Conservation (phyloP, 2,888 invertebrate genomes). For the Phasia obesa region DNA sequence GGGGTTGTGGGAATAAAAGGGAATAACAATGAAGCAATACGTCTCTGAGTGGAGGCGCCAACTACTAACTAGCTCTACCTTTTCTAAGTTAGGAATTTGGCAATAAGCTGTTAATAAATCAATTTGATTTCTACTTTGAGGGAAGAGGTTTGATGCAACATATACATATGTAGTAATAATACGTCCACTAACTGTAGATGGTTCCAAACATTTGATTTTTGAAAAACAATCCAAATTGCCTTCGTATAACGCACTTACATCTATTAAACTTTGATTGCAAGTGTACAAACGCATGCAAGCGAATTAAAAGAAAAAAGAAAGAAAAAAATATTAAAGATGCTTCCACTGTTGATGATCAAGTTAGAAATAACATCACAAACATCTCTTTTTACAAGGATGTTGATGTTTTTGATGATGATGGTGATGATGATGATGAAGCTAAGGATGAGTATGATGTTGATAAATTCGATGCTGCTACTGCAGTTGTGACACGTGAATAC, state of each 20-base stretch:
- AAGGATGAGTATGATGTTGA: slow-evolving; percentile 20
- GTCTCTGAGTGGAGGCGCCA: too few species aligned
- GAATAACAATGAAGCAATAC: too few species aligned
- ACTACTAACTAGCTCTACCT: too few species aligned
- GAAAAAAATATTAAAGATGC: slow-evolving; percentile 31
- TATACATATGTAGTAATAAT: too few species aligned
- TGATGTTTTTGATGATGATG: slow-evolving; percentile 53
- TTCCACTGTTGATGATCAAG: slow-evolving; percentile 33
- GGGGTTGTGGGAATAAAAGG: too few species aligned
- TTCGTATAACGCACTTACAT: slow-evolving; percentile 3
- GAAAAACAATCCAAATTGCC: background rate
- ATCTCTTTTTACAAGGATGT: slow-evolving; percentile 30
- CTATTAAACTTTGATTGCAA: slow-evolving; percentile 32
- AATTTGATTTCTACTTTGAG: too few species aligned
- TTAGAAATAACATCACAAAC: slow-evolving; percentile 39
- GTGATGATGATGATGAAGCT: slow-evolving; percentile 31
- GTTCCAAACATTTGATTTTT: too few species aligned
- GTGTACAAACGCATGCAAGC: background rate
- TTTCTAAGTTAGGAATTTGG: too few species aligned
- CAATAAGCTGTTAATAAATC: too few species aligned
- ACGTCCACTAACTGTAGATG: too few species aligned
- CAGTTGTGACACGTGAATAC: slow-evolving; percentile 58
- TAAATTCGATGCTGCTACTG: slow-evolving; percentile 30
- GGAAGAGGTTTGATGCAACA: too few species aligned
- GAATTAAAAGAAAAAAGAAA: background rate